A percentile compares a stretch with the other conserved stretches of the same genome.
phyloP scores from a whole-genome alignment of 2,113 vertebrate species.

The Emydocephalus ijimae region DNA sequence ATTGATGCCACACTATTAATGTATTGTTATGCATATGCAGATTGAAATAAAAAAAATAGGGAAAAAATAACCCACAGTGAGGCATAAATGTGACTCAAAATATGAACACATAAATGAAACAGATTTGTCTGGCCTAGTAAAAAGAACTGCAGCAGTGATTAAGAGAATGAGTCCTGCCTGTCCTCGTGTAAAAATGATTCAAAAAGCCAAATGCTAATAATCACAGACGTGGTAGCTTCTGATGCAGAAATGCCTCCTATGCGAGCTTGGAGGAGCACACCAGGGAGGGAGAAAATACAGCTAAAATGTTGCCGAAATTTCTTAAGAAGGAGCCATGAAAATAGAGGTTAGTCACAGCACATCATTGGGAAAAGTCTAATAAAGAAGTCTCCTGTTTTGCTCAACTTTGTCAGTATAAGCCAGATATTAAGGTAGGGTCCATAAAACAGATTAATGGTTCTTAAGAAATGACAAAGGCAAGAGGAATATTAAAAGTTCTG shows the following conservation, averaged over 20 bases:
- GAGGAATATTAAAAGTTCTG: constrained; percentile 11
- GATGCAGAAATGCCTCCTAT: neutral
- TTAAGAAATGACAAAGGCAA: constrained; percentile 39
- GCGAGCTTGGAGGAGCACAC: neutral
- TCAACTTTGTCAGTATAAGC: constrained; percentile 13
- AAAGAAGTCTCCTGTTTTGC: constrained; percentile 2
- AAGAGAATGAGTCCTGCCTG: neutral
- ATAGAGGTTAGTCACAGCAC: neutral
- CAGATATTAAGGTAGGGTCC: neutral
- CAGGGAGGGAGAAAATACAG: neutral
- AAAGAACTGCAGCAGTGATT: neutral
- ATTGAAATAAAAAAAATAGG: too few relatives aligned
- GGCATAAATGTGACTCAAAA: neutral
- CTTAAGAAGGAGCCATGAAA: neutral
- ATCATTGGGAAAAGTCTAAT: neutral
- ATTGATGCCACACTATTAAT: too few relatives aligned
- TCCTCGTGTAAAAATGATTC: neutral
- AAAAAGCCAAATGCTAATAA: neutral
- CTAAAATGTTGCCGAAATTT: neutral
- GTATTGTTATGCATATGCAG: too few relatives aligned
- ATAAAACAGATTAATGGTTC: constrained; percentile 30
- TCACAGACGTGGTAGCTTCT: neutral
- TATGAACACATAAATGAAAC: neutral
- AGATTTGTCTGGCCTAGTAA: neutral
- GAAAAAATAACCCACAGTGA: neutral